Conservation (phyloP, 2,888 invertebrate species). For the Thereva nobilitata region DNA sequence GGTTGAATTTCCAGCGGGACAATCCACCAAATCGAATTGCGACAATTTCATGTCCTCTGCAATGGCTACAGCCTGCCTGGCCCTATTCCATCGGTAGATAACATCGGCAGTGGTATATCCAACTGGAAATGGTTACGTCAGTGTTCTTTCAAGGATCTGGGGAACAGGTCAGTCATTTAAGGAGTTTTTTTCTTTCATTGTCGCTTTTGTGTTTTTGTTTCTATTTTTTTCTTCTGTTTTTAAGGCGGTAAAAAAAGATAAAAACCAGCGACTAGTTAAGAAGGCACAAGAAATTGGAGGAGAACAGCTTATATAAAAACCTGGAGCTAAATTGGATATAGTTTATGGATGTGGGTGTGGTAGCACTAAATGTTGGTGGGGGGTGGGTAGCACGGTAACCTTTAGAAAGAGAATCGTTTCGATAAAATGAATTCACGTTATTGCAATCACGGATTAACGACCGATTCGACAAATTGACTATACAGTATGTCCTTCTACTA, state of each 20-base stretch:
- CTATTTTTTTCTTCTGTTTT: too few species aligned
- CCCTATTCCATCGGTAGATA: conserved; percentile 73
- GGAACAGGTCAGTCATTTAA: conserved; percentile 34
- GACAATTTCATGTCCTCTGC: conserved; percentile 82
- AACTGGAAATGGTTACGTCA: conserved; percentile 59
- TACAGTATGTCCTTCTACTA: not conserved
- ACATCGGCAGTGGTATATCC: conserved; percentile 76
- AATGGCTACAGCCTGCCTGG: conserved; percentile 70
- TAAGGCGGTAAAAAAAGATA: too few species aligned
- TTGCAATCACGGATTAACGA: conserved; percentile 26
- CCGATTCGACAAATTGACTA: conserved; percentile 32
- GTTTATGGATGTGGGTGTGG: conserved; percentile 2
- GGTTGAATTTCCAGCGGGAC: conserved; percentile 72
- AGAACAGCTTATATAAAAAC: not conserved
- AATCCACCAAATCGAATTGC: conserved; percentile 80
- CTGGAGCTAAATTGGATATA: conserved; percentile 1
- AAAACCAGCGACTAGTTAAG: too few species aligned
- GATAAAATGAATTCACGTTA: not conserved
- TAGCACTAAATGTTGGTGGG: conserved; percentile 1
- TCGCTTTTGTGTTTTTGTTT: too few species aligned
- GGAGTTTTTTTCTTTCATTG: conserved; percentile 2
- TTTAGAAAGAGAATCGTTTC: not conserved
- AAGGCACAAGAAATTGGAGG: not conserved
- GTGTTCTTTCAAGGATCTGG: conserved; percentile 24
- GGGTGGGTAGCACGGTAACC: not conserved